Evolutionary conservation across 2,113 vertebrate genomes (phyloP).

Genomic region (Misgurnus anguillicaudatus): DNA sequence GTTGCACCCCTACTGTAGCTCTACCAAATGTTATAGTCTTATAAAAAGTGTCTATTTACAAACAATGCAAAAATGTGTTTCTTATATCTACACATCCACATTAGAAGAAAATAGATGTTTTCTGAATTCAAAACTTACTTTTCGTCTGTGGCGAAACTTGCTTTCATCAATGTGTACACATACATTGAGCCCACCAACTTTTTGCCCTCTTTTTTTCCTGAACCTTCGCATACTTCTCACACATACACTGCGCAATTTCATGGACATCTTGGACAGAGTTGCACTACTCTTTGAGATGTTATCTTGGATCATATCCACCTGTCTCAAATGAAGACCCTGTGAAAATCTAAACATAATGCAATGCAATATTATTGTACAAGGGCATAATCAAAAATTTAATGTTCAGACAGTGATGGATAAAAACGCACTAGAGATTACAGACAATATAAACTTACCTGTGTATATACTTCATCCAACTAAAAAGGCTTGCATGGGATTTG

Average conservation of each 20-base stretch:
- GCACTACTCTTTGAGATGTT: not conserved
- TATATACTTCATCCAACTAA: conserved; percentile 9
- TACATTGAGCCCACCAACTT: not conserved
- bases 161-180: not conserved
- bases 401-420: not conserved
- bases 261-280: conserved; percentile 3
- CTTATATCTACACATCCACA: no score
- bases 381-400: not conserved
- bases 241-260: not conserved
- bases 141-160: not conserved
- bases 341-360: conserved; percentile 10
- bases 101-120: conserved; percentile 9
- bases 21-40: no score
- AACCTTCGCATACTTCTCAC: not conserved
- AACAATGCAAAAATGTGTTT: no score
- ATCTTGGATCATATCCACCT: conserved; percentile 16
- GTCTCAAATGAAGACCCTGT: not conserved
- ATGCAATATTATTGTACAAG: not conserved
- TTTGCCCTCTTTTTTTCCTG: conserved; percentile 8
- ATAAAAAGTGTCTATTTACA: no score
- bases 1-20: no score
- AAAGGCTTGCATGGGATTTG: not conserved
- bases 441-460: not conserved
- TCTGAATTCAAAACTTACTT: conserved; percentile 69
- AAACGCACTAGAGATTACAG: not conserved